phyloP scores from a whole-genome alignment of 2,797 vertebrate species.

The Mormyrops attenuatus region DNA sequence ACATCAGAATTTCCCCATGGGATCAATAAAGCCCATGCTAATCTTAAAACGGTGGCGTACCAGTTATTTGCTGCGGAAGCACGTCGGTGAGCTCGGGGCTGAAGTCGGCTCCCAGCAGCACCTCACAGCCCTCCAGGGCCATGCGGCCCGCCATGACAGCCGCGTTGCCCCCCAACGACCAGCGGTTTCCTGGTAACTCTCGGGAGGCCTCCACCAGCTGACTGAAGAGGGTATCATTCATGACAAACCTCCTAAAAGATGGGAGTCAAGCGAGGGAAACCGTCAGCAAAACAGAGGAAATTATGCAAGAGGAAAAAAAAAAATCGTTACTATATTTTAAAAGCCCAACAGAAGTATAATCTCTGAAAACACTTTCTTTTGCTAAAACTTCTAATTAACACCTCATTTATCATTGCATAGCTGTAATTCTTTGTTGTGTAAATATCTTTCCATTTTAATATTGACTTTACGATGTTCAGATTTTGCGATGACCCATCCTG shows the following conservation, averaged over 20 bases:
- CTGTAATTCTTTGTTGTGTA: not conserved
- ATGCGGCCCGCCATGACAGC: conserved; percentile 76
- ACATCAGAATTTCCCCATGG: not conserved
- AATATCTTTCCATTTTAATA: not conserved
- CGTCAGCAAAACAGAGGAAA: not conserved
- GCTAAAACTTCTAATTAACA: not conserved
- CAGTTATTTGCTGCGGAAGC: conserved; percentile 66
- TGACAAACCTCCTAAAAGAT: conserved; percentile 61
- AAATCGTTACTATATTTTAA: not conserved
- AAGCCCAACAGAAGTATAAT: not conserved
- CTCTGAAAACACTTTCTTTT: not conserved
- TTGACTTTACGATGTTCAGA: not conserved
- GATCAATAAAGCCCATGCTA: not conserved
- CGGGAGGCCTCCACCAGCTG: conserved; percentile 70
- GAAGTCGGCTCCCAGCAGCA: conserved; percentile 73
- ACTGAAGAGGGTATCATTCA: conserved; percentile 69
- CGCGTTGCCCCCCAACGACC: conserved; percentile 75
- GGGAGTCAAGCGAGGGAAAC: too few species aligned
- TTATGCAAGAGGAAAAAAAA: not conserved
- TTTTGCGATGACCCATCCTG: not conserved
- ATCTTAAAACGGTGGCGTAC: conserved; percentile 40
- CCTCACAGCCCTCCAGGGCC: conserved; percentile 72
- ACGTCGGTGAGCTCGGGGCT: conserved; percentile 69
- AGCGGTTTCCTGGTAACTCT: conserved; percentile 71
- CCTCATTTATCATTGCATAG: not conserved